Conservation (phyloP, 2,797 vertebrate genomes). For the Anguilla pacifica region DNA sequence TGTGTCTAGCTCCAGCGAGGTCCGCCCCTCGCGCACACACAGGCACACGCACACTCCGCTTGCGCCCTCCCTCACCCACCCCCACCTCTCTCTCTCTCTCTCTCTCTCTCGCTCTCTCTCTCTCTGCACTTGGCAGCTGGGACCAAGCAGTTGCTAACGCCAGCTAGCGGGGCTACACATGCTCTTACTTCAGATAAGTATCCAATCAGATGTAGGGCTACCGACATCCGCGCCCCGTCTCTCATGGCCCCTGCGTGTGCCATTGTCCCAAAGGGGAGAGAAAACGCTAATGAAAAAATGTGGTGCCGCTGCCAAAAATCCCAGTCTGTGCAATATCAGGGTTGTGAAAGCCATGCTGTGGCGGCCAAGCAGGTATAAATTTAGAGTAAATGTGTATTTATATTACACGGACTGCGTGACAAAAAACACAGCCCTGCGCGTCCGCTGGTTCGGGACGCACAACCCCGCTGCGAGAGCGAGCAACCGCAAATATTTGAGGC, state of each 20-base stretch:
- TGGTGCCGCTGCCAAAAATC: conserved; percentile 42
- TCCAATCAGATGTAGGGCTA: conserved; percentile 46
- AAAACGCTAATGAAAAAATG: conserved; percentile 41
- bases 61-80: neutral
- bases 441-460: conserved; percentile 47
- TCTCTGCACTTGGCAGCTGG: conserved; percentile 41
- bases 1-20: conserved; percentile 24
- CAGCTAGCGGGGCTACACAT: conserved; percentile 39
- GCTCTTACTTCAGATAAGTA: conserved; percentile 38
- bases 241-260: conserved; percentile 52
- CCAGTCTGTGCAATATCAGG: conserved; percentile 23
- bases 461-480: conserved; percentile 52
- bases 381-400: conserved; percentile 25
- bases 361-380: neutral
- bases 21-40: conserved; percentile 31
- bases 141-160: conserved; percentile 42
- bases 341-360: neutral
- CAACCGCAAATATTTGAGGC: conserved; percentile 78
- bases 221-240: conserved; percentile 23
- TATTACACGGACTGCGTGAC: conserved; percentile 24
- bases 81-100: conserved; percentile 11
- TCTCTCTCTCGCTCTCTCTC: conserved; percentile 30
- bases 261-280: conserved; percentile 56
- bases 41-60: neutral
- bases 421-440: conserved; percentile 43